Base-by-base conservation (phyloP, 2,797 vertebrate genomes). In the Melanotaenia pygmaea region DNA sequence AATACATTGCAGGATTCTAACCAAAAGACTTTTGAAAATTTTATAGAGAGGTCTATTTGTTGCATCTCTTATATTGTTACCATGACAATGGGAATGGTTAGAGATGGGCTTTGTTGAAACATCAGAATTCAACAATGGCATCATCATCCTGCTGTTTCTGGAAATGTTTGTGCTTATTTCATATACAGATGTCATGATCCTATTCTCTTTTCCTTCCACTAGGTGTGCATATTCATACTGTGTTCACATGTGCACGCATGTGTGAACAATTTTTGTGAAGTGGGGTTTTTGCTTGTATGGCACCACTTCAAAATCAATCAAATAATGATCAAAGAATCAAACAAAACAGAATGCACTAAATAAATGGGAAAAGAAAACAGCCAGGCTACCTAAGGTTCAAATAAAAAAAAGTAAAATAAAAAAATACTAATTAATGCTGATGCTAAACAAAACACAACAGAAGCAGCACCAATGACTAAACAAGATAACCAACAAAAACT, bases 51-150 rank as follows among this genome's bases (percentile, higher is more conserved):
- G 30, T 69, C 47, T 2, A 62, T 57, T 59, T 63, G 62, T 73
- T 60, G 43, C 67, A 70, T 79, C 35, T 45, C 32, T 56, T 22
- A 65, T 72, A 43, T 72, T 45, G 65, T 83, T 69, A 67, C 67
- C 62, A 72, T 65, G 35, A 30, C 16, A 38, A 70, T 51, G 40
- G 35, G 26, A 35, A 51, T 22, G 64, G 54, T 62, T 63, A n/a
- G 37, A 66, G 32, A 70, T 35, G 22, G 67, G 51, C 37, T 67
- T 64, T 74, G 67, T 80, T 74, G 73, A 67, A 68, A 58, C 67
- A 62, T 74, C 78, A 67, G 68, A 58, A 67, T 68, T 84, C n/a
- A 12, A 58, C 62, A 63, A 16, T 45, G 6, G n/a, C 73, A 71
- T 86, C 72, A 72, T 77, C 51, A 34, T 60, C 9, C 0, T 50